A percentile compares a stretch with the other conserved stretches of the same genome.
Conservation (phyloP, 2,888 invertebrate species). For the Drosophila demipolita region DNA sequence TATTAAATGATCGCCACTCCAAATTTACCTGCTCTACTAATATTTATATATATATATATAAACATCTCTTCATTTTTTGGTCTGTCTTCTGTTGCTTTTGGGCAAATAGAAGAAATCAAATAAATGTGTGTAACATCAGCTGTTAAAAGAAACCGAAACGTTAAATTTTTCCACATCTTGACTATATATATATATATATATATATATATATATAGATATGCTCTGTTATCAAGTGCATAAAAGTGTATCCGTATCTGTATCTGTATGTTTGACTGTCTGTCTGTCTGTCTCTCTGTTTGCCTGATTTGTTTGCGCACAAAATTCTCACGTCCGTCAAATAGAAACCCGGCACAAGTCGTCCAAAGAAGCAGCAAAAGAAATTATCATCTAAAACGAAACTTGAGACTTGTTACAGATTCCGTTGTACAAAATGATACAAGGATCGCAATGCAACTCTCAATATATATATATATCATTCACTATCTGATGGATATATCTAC, state of each 20-base stretch:
- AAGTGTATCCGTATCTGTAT: constrained; percentile 33
- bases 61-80: neutral
- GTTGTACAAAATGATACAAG: constrained; percentile 12
- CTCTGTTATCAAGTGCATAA: constrained; percentile 63
- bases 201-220: constrained; percentile 53
- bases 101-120: constrained; percentile 59
- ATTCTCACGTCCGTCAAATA: constrained; percentile 75
- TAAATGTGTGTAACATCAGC: constrained; percentile 66
- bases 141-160: constrained; percentile 34
- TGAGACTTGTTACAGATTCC: constrained; percentile 23
- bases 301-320: constrained; percentile 68
- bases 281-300: constrained; percentile 35
- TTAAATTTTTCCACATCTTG: constrained; percentile 34
- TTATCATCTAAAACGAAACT: constrained; percentile 32
- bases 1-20: neutral
- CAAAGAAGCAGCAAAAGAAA: constrained; percentile 31
- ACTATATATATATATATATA: constrained; percentile 31
- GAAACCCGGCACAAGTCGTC: constrained; percentile 25
- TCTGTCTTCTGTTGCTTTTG: constrained; percentile 14
- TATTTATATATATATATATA: no score
- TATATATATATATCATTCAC: constrained; percentile 11
- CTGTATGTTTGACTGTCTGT: neutral
- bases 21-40: neutral
- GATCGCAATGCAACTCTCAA: constrained; percentile 1
- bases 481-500: neutral